A percentile compares a stretch with the other conserved stretches of the same genome.
These are phyloP conservation scores for Caenorhabditis sinica DNA, from an alignment of 2,888 invertebrate genomes.

Conservation along the genomic window DNA sequence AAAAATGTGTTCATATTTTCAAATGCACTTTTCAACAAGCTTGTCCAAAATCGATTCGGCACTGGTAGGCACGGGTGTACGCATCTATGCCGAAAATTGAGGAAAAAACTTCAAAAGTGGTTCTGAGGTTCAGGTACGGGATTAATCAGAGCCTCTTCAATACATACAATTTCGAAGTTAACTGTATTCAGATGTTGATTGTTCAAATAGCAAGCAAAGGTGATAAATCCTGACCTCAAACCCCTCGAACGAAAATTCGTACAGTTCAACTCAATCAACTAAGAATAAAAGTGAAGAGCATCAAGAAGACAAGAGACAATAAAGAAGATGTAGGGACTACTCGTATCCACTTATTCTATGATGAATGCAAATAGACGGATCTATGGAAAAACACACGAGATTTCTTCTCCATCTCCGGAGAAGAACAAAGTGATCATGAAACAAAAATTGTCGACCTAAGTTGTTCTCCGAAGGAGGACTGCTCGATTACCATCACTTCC, in stretches of 20 bases:
- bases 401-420: neutral
- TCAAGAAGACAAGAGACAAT: neutral
- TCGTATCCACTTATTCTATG: slow-evolving; percentile 7
- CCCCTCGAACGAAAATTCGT: neutral
- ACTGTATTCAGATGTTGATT: no score
- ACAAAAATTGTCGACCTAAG: slow-evolving; percentile 19
- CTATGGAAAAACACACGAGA: slow-evolving; percentile 14
- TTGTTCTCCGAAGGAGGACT: neutral
- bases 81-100: no score
- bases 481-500: slow-evolving; percentile 36
- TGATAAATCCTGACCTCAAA: no score
- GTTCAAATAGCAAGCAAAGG: no score
- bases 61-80: no score
- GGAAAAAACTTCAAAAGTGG: no score
- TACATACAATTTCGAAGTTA: no score
- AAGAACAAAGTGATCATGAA: slow-evolving; percentile 39
- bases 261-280: neutral
- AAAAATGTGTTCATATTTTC: no score
- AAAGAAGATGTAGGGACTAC: neutral
- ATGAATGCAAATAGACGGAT: slow-evolving; percentile 28
- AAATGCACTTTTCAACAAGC: no score
- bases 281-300: slow-evolving; percentile 14
- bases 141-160: no score
- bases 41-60: no score
- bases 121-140: no score